Percentiles rank a stretch among this genome's conserved stretches.
Conservation (phyloP, 2,888 invertebrate genomes). For the Drosophila bunnanda region DNA sequence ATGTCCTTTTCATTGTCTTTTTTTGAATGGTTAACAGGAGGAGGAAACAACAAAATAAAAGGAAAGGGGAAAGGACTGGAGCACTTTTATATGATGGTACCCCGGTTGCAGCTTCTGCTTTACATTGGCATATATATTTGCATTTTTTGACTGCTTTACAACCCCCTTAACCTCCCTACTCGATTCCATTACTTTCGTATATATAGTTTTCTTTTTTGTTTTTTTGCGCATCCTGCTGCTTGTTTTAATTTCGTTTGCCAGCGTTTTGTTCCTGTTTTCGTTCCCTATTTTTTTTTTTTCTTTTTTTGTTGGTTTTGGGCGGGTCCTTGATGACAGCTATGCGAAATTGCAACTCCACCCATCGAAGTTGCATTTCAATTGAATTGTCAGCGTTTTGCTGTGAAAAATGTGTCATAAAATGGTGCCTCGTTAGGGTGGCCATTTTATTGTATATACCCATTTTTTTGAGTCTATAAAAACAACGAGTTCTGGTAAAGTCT, state of each 20-base stretch:
- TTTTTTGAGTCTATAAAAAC: constrained; percentile 1
- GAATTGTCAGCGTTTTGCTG: constrained; percentile 68
- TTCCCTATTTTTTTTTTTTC: constrained; percentile 2
- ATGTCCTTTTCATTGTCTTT: constrained; percentile 59
- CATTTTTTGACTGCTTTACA: constrained; percentile 46
- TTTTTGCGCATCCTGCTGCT: constrained; percentile 30
- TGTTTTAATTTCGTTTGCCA: constrained; percentile 66
- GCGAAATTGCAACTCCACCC: constrained; percentile 52
- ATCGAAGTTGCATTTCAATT: constrained; percentile 56
- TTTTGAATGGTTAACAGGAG: constrained; percentile 21
- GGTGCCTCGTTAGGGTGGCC: constrained; percentile 29
- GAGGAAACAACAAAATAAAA: neutral
- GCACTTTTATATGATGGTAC: constrained; percentile 49
- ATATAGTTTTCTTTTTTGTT: neutral
- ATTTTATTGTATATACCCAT: neutral
- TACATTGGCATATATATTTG: constrained; percentile 63
- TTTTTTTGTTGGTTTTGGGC: neutral
- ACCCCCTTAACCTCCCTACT: constrained; percentile 25
- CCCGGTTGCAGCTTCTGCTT: constrained; percentile 50
- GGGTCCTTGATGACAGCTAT: constrained; percentile 56
- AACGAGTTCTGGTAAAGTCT: neutral
- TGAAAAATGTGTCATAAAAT: constrained; percentile 51
- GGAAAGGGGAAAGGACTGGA: constrained; percentile 20
- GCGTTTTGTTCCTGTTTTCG: constrained; percentile 34
- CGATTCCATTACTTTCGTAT: constrained; percentile 15